Evolutionary conservation across 2,113 vertebrate genomes (phyloP).

Genomic region (Pelecanus crispus): DNA sequence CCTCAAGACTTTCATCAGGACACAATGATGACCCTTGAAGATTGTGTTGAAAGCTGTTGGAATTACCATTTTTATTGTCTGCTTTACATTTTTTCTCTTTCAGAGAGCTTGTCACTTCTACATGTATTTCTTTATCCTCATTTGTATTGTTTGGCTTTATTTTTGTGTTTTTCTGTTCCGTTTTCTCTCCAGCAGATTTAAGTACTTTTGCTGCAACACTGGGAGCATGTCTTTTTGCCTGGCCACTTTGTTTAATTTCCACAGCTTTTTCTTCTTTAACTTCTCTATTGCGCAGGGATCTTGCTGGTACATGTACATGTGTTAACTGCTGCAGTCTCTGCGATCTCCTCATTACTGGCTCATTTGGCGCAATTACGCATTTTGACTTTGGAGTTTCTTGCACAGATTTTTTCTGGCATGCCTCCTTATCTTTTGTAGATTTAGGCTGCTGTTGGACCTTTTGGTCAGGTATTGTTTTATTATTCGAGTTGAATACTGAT

Average conservation of each 20-base stretch:
- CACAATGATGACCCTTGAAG: background rate
- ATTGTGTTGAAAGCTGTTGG: background rate
- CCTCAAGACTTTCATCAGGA: background rate
- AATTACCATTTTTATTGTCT: constrained; percentile 16
- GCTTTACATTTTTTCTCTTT: constrained; percentile 62
- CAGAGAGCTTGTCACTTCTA: constrained; percentile 39
- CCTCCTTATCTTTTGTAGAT: constrained; percentile 46
- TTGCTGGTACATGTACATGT: constrained; percentile 48
- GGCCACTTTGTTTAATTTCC: constrained; percentile 51
- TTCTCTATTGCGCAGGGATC: constrained; percentile 66
- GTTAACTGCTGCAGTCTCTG: constrained; percentile 70
- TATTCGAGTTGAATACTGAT: background rate
- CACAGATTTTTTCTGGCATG: constrained; percentile 57
- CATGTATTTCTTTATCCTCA: background rate
- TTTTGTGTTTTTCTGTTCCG: constrained; percentile 49
- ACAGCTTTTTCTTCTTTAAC: constrained; percentile 48
- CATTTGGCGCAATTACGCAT: background rate
- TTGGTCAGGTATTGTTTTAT: constrained; percentile 1
- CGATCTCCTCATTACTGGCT: constrained; percentile 68
- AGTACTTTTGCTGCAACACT: constrained; percentile 19
- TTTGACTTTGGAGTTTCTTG: constrained; percentile 48
- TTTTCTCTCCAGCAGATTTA: constrained; percentile 55
- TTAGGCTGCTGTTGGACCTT: constrained; percentile 47
- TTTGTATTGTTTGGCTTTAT: constrained; percentile 23
- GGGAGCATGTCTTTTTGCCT: constrained; percentile 1